Evolutionary conservation across 1,140 invertebrate species (phyloP).

Genomic region (Rhopalosiphum maidis): DNA sequence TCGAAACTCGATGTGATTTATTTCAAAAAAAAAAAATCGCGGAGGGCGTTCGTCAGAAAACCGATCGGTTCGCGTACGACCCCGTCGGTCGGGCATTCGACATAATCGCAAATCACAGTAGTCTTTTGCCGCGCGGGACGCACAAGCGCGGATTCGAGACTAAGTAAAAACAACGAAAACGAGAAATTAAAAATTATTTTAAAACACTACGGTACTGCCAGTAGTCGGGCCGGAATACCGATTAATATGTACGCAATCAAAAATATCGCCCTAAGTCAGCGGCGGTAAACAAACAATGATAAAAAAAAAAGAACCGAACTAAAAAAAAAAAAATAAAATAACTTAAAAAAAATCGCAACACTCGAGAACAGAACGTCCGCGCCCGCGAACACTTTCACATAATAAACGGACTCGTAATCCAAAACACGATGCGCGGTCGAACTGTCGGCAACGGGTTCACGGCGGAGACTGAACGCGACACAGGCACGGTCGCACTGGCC

Average conservation of each 20-base stretch:
- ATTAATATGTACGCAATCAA: no score
- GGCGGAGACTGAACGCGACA: slow-evolving; percentile 47
- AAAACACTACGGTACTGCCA: not conserved
- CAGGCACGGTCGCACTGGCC: slow-evolving; percentile 38
- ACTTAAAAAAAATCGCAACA: not conserved
- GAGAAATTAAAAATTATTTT: not conserved
- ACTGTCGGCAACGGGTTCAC: slow-evolving; percentile 37
- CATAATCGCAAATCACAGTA: slow-evolving; percentile 11
- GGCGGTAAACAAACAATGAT: no score
- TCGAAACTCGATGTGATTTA: slow-evolving; percentile 20
- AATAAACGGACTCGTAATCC: not conserved
- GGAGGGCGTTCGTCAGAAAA: slow-evolving; percentile 48
- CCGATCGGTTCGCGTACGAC: slow-evolving; percentile 12
- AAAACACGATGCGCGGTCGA: slow-evolving; percentile 13
- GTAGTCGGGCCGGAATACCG: not conserved
- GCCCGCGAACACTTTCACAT: slow-evolving; percentile 51
- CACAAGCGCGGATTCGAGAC: not conserved
- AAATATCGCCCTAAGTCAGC: no score
- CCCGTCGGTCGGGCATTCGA: slow-evolving; percentile 12
- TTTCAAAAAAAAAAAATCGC: not conserved
- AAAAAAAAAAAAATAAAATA: not conserved
- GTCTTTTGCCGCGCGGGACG: no score
- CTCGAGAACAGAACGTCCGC: slow-evolving; percentile 16
- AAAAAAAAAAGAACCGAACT: not conserved
- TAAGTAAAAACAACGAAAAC: not conserved